Percentiles rank a stretch among this genome's conserved stretches.
Conservation (phyloP, 2,797 vertebrate species). For the Brotula barbata region DNA sequence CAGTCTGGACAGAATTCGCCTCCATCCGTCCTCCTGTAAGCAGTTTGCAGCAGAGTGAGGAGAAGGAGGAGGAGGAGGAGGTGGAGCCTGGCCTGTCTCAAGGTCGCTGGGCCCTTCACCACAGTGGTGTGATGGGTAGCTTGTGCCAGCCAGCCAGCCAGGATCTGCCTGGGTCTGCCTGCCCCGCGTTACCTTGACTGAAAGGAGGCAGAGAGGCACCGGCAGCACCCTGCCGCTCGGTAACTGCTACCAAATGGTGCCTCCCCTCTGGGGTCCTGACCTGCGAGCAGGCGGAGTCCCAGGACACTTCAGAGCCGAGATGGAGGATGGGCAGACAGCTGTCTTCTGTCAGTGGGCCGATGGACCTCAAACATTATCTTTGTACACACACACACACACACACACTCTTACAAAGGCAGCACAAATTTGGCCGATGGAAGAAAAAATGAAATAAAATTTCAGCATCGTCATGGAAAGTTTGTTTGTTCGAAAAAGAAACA, state of each 20-base stretch:
- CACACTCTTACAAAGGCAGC: no score
- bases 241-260: conserved; percentile 84
- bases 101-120: conserved; percentile 77
- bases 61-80: no score
- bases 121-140: conserved; percentile 72
- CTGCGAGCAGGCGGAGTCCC: conserved; percentile 72
- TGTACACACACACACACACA: conserved; percentile 11
- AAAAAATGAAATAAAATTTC: no score
- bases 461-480: no score
- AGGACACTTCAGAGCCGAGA: conserved; percentile 70
- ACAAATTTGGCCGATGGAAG: no score
- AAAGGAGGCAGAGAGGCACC: conserved; percentile 38
- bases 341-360: conserved; percentile 77
- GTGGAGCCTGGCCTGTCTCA: conserved; percentile 64
- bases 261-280: conserved; percentile 76
- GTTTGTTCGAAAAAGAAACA: no score
- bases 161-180: conserved; percentile 40
- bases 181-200: conserved; percentile 58
- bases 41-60: conserved; percentile 54
- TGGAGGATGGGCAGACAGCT: conserved; percentile 79
- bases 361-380: conserved; percentile 52
- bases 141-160: conserved; percentile 45
- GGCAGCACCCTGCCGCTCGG: conserved; percentile 68
- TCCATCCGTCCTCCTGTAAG: conserved; percentile 62
- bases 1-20: conserved; percentile 12